These are phyloP conservation scores for Rutpela maculata DNA, from an alignment of 2,888 invertebrate species.

Conservation along the genomic window DNA sequence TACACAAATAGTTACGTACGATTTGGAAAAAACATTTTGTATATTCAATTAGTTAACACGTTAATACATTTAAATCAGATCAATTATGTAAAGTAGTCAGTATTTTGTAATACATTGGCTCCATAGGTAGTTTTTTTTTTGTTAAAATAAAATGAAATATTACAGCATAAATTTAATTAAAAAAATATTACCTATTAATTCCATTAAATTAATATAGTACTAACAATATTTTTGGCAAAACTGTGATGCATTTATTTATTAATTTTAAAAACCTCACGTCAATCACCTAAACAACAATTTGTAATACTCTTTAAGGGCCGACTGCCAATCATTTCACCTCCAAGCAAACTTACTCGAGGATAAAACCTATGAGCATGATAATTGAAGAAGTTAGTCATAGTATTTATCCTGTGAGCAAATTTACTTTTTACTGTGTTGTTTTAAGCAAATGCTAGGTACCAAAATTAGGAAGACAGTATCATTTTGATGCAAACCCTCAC, in stretches of 20 bases:
- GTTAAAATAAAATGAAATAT: too few relatives aligned
- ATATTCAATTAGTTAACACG: too few relatives aligned
- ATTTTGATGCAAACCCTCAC: not conserved
- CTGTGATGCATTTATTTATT: not conserved
- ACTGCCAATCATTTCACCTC: not conserved
- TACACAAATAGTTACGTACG: too few relatives aligned
- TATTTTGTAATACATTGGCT: too few relatives aligned
- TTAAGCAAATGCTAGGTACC: conserved; percentile 21
- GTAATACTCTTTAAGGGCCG: conserved; percentile 2
- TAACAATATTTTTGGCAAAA: not conserved
- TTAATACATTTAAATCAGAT: too few relatives aligned
- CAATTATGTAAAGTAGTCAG: too few relatives aligned
- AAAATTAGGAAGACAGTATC: conserved; percentile 15
- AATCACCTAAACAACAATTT: not conserved
- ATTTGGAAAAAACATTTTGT: too few relatives aligned
- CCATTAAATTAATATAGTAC: not conserved
- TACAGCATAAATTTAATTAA: not conserved
- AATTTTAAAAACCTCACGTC: conserved; percentile 1
- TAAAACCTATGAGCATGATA: not conserved
- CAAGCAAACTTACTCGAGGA: not conserved
- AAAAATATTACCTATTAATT: not conserved
- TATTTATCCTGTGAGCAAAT: not conserved
- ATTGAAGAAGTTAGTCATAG: not conserved
- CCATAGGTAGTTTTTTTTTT: too few relatives aligned
- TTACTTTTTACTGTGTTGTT: not conserved